Percentiles rank a stretch among this genome's conserved stretches.
These are phyloP conservation scores for Arothron firmamentum DNA, from an alignment of 2,113 vertebrate genomes.

Conservation along the genomic window DNA sequence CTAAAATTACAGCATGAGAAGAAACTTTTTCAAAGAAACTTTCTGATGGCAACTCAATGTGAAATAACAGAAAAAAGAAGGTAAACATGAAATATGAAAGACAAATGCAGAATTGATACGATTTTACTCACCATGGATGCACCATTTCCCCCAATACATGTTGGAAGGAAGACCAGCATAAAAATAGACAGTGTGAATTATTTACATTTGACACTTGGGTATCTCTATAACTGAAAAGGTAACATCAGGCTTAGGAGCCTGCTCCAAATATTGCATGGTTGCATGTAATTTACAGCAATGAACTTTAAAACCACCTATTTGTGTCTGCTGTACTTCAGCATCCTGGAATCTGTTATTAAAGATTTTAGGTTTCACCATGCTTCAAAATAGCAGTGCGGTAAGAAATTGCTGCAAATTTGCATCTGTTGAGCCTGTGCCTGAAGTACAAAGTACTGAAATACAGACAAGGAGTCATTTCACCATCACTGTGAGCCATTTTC, in stretches of 20 bases:
- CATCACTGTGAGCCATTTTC: slow-evolving; percentile 43
- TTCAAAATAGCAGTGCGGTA: slow-evolving; percentile 23
- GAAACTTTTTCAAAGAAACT: slow-evolving; percentile 12
- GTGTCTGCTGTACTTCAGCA: no score
- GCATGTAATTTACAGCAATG: neutral
- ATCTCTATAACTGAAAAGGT: no score
- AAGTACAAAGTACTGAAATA: slow-evolving; percentile 20
- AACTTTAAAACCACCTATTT: no score
- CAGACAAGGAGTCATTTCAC: slow-evolving; percentile 12
- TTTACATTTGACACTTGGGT: no score
- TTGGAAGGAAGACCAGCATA: neutral
- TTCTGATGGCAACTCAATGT: slow-evolving; percentile 20
- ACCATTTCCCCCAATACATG: neutral
- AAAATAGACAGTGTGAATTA: no score
- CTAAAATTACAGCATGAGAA: slow-evolving; percentile 44
- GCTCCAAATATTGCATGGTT: neutral
- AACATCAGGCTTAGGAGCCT: neutral
- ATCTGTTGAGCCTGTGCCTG: slow-evolving; percentile 2
- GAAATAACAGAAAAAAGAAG: neutral
- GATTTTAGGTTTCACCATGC: neutral
- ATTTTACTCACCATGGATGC: no score
- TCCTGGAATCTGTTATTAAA: slow-evolving; percentile 39
- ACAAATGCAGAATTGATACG: no score
- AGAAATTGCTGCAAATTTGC: slow-evolving; percentile 39
- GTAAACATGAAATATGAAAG: neutral